These are phyloP conservation scores for Macrosiphum euphorbiae DNA, from an alignment of 2,888 invertebrate species.

Conservation along the genomic window DNA sequence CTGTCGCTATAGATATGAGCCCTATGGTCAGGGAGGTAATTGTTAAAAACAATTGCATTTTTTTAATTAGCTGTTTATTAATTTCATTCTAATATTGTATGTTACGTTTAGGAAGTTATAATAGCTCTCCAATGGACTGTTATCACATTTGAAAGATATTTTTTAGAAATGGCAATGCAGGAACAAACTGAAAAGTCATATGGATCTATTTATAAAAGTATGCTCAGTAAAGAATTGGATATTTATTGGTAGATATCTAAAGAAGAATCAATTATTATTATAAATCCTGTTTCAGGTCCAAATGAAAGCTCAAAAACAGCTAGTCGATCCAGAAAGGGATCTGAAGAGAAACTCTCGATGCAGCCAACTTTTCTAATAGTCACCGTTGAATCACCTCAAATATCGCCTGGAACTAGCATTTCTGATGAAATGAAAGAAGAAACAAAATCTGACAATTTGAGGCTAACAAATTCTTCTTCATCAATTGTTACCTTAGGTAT, in stretches of 20 bases:
- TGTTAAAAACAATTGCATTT: not conserved
- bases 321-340: conserved; percentile 16
- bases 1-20: conserved; percentile 85
- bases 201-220: conserved; percentile 58
- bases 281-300: conserved; percentile 32
- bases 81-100: conserved; percentile 31
- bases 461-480: conserved; percentile 55
- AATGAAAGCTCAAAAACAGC: conserved; percentile 39
- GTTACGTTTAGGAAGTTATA: conserved; percentile 78
- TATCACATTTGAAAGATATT: conserved; percentile 88
- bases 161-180: conserved; percentile 79
- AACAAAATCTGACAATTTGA: conserved; percentile 51
- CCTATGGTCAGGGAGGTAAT: conserved; percentile 83
- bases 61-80: conserved; percentile 11
- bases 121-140: conserved; percentile 90
- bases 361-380: conserved; percentile 29
- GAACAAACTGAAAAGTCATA: conserved; percentile 72
- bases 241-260: not conserved
- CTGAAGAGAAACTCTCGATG: conserved; percentile 20
- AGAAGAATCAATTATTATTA: not conserved
- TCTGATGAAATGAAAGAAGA: conserved; percentile 52
- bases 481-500: conserved; percentile 59
- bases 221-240: not conserved
- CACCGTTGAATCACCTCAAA: conserved; percentile 29
- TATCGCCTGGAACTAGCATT: conserved; percentile 16